phyloP scores from a whole-genome alignment of 2,113 vertebrate species.

The Elephantulus edwardii region DNA sequence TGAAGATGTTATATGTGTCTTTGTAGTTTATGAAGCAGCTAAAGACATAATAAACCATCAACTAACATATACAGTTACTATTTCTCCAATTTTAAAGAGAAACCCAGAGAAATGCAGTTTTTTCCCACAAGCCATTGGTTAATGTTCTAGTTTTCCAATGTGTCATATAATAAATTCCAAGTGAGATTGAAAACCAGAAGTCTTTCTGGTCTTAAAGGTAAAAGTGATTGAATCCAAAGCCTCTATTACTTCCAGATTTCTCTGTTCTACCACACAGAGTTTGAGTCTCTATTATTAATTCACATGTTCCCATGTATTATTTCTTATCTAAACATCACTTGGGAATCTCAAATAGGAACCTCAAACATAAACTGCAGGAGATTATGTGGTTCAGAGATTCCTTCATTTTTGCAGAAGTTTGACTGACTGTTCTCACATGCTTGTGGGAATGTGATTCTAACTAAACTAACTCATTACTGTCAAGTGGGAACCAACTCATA shows the following conservation, averaged over 20 bases:
- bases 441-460: background rate
- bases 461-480: too few relatives aligned
- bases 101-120: background rate
- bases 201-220: constrained; percentile 1
- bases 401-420: background rate
- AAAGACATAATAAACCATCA: background rate
- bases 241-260: background rate
- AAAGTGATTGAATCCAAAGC: background rate
- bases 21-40: background rate
- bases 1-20: background rate
- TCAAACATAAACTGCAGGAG: background rate
- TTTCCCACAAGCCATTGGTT: background rate
- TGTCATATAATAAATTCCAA: background rate
- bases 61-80: background rate
- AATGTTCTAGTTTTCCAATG: background rate
- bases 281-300: background rate
- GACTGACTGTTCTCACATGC: background rate
- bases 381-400: background rate
- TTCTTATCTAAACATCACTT: background rate
- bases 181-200: constrained; percentile 25
- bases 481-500: too few relatives aligned
- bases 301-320: background rate
- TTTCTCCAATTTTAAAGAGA: constrained; percentile 5
- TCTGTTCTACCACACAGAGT: background rate
- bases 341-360: background rate